Base-by-base conservation (phyloP, 1,140 invertebrate species). In the Diuraphis noxia region DNA sequence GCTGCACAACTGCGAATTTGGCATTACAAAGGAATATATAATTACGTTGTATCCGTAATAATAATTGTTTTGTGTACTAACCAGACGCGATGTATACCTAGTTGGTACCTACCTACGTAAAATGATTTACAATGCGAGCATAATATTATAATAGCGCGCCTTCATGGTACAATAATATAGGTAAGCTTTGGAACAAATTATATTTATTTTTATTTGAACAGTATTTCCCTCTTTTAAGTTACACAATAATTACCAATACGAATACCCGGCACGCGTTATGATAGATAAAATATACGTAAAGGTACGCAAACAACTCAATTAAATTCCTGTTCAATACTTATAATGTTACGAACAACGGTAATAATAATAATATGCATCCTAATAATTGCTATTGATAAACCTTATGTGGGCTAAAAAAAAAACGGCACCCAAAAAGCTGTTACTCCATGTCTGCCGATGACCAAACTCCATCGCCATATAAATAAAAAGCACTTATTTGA, bases 21-120 rank as follows among this genome's bases (percentile, higher is more conserved):
- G 56, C 56, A 72, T 72, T 72, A 72, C 30, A 72, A 72, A 72
- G 56, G 56, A 72, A 72, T 72, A 72, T 72, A 72, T 72, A 72
- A 72, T 72, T 34, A n/a, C 13, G 56, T n/a, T 72, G 56, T 72
- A 72, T 72, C n/a, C 56, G 56, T n/a, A 72, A 72, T 72, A 72
- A 72, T 72, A 72, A 72, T 72, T 72, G 56, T 72, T 72, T 72
- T 72, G 56, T 72, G 56, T 72, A n/a, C 30, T 13, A 13, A n/a
- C 56, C 56, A 72, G 56, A 72, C 56, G n/a, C 56, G 56, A n/a
- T 72, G 56, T 63, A n/a, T 72, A 72, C 56, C 56, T 49, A 46
- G n/a, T n/a, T n/a, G n/a, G n/a, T n/a, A n/a, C n/a, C n/a, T 21
- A 63, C 56, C 56, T n/a, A 34, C 56, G 56, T 72, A 72, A 13